Percentiles rank a stretch among this genome's conserved stretches.
Evolutionary conservation across 2,888 invertebrate species (phyloP).

Genomic region (Petrophora chlorosata): DNA sequence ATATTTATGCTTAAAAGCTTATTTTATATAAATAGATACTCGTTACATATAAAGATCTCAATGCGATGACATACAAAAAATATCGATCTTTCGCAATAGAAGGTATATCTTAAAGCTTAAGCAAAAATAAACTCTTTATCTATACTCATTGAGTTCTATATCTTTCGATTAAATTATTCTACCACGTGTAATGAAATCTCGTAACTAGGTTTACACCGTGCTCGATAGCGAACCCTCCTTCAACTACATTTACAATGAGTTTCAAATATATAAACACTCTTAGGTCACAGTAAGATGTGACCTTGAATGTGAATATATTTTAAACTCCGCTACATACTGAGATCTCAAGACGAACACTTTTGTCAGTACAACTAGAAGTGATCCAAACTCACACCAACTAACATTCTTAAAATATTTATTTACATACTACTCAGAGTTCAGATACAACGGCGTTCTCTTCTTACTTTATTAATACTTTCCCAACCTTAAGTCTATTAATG

Average conservation of each 20-base stretch:
- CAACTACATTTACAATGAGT: conserved; percentile 43
- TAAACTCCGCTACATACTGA: conserved; percentile 16
- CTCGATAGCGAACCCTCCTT: conserved; percentile 58
- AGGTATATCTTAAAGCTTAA: conserved; percentile 77
- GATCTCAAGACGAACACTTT: conserved; percentile 13
- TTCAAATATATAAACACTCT: conserved; percentile 9
- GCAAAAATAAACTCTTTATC: conserved; percentile 81
- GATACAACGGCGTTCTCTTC: conserved; percentile 19
- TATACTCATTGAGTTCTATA: conserved; percentile 63
- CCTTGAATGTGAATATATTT: not conserved
- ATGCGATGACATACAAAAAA: conserved; percentile 77
- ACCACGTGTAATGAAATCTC: conserved; percentile 52
- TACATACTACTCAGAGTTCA: conserved; percentile 52
- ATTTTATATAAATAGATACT: conserved; percentile 54
- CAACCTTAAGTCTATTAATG: conserved; percentile 38
- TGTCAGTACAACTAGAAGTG: conserved; percentile 10
- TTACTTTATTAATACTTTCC: conserved; percentile 36
- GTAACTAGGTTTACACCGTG: conserved; percentile 76
- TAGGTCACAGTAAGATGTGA: not conserved
- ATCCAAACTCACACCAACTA: conserved; percentile 1
- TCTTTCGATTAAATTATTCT: conserved; percentile 43
- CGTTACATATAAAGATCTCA: conserved; percentile 57
- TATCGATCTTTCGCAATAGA: conserved; percentile 77
- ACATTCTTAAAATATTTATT: conserved; percentile 41
- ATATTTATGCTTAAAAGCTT: conserved; percentile 56